phyloP scores from a whole-genome alignment of 2,113 vertebrate species.

The Guaruba guarouba region DNA sequence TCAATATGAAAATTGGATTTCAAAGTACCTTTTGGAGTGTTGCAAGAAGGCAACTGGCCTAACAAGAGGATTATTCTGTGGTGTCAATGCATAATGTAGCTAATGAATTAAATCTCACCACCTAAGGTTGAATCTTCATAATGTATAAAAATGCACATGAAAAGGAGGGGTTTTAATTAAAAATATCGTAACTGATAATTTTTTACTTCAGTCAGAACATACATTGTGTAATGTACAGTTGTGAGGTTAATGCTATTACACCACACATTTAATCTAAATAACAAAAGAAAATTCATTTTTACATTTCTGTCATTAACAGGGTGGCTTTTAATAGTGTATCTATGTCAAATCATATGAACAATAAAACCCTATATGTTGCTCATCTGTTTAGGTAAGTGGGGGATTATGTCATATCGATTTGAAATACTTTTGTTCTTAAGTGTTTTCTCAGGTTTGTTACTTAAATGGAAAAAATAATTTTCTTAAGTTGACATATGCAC shows the following conservation, averaged over 20 bases:
- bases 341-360: background rate
- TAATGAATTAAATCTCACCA: slow-evolving; percentile 20
- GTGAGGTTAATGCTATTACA: background rate
- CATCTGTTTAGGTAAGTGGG: background rate
- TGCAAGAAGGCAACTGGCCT: background rate
- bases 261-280: background rate
- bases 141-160: background rate
- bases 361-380: background rate
- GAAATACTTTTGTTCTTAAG: background rate
- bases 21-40: background rate
- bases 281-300: background rate
- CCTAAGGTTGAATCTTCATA: background rate
- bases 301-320: background rate
- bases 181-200: background rate
- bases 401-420: background rate
- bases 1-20: background rate
- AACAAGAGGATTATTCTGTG: background rate
- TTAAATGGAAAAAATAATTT: background rate
- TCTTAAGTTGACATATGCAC: background rate
- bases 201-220: background rate
- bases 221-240: background rate
- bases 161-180: background rate
- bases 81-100: background rate
- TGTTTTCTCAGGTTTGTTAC: background rate
- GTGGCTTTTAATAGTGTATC: background rate